phyloP scores from a whole-genome alignment of 2,888 invertebrate species.

The Apamea epomidion region DNA sequence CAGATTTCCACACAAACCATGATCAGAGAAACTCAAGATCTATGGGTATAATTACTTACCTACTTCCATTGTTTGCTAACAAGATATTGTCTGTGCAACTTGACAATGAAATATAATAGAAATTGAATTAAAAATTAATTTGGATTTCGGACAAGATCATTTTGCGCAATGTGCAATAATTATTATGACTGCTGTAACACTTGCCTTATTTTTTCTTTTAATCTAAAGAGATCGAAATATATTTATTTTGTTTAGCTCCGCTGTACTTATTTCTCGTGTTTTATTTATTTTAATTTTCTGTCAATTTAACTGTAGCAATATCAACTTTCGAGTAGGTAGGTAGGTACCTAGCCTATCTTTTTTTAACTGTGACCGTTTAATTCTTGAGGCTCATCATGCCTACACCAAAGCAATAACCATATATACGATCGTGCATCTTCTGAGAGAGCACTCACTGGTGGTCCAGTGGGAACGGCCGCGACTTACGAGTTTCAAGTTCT shows the following conservation, averaged over 20 bases:
- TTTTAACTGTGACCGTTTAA: not conserved
- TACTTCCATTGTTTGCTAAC: conserved; percentile 52
- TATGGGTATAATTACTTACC: conserved; percentile 47
- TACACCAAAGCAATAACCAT: not conserved
- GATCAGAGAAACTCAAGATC: conserved; percentile 52
- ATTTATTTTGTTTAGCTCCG: not conserved
- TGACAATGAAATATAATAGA: conserved; percentile 44
- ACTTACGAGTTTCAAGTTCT: too few relatives aligned
- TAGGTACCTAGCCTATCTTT: not conserved
- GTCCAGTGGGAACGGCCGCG: not conserved
- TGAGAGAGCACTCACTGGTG: not conserved
- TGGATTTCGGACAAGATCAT: conserved; percentile 12
- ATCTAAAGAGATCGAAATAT: not conserved
- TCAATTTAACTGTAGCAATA: not conserved
- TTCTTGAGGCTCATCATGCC: not conserved
- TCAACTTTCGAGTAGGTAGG: not conserved
- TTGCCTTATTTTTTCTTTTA: not conserved
- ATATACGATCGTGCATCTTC: not conserved
- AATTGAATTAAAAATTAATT: conserved; percentile 44
- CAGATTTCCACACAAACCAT: conserved; percentile 50
- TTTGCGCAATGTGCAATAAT: conserved; percentile 46
- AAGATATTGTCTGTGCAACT: conserved; percentile 43
- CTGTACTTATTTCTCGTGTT: not conserved
- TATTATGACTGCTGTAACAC: conserved; percentile 22
- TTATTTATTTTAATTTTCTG: conserved; percentile 4